Base-by-base conservation (phyloP, 2,113 vertebrate species). In the Uropsilus gracilis region DNA sequence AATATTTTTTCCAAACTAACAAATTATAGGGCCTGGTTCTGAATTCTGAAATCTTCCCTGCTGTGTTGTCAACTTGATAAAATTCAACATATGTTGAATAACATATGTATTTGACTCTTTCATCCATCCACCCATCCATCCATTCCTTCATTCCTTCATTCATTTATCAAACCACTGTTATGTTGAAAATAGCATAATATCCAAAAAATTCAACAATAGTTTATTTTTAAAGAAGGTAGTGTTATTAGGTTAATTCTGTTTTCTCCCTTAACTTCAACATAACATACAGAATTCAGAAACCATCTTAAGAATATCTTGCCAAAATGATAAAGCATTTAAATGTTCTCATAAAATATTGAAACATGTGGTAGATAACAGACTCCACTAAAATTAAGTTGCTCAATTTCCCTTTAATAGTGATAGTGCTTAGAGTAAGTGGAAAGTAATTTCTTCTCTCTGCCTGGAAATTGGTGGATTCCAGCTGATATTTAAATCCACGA, bases 331-430 rank as follows among this genome's bases (percentile, higher is more conserved):
- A 94, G 75, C 30, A 82, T 90, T 88, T 26, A 94, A 88, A 78
- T 94, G 26, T 48, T 73, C 93, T 95, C 89, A 85, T 92, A 59
- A 95, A 94, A 93, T 93, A 90, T 53, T 95, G 73, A 96, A 94
- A 76, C 68, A 30, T 42, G 20, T 77, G 10, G 44, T 82, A 88
- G 22, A 39, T 88, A 53, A 93, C 12, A 85, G 37, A 6, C 66
- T 90, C 22, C 76, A 59, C 28, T 88, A 82, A 93, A 96, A 94
- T 80, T 28, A 96, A 90, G 63, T 59, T 78, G 37, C 77, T 90
- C 46, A 39, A 72, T 92, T 91, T 92, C 57, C 66, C 75, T 95
- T 77, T 88, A 86, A 64, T 55, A 90, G 34, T 42, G 63, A 66
- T 46, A 80, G 75, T 2, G 2, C 68, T 24, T 72, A 73, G 90